Evolutionary conservation across 2,113 vertebrate genomes (phyloP).

Genomic region (Rhinichthys klamathensis): DNA sequence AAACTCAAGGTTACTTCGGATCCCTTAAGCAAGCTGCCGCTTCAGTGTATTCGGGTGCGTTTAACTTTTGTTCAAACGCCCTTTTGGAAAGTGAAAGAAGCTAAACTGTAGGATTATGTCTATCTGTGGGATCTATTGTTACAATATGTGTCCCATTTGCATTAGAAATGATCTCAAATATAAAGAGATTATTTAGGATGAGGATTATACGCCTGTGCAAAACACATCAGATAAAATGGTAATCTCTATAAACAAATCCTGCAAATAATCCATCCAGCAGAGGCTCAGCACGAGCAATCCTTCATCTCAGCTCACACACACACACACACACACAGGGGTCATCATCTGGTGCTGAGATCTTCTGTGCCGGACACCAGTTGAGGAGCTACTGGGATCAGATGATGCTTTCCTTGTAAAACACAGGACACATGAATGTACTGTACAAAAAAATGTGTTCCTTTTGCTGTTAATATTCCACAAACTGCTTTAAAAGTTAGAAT

Average conservation of each 20-base stretch:
- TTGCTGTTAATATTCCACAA: neutral
- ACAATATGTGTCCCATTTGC: neutral
- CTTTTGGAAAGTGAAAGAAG: neutral
- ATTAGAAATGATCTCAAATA: neutral
- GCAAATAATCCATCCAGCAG: neutral
- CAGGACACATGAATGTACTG: neutral
- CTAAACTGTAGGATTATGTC: neutral
- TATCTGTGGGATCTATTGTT: neutral
- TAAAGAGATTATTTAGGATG: conserved; percentile 6
- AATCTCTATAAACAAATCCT: conserved; percentile 32
- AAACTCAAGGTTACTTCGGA: conserved; percentile 15
- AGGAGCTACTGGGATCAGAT: neutral
- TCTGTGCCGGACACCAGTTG: too few relatives aligned
- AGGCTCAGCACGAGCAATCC: neutral
- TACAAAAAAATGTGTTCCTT: neutral
- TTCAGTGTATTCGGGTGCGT: neutral
- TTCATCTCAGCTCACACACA: neutral
- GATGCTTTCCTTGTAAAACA: neutral
- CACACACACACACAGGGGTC: too few relatives aligned
- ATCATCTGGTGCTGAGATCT: neutral
- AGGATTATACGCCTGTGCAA: neutral
- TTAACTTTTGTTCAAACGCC: neutral
- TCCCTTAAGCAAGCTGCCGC: neutral
- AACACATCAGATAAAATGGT: neutral
- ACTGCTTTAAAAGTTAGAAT: neutral